These are phyloP conservation scores for Eidolon helvum DNA, from an alignment of 2,113 vertebrate species.

Conservation along the genomic window DNA sequence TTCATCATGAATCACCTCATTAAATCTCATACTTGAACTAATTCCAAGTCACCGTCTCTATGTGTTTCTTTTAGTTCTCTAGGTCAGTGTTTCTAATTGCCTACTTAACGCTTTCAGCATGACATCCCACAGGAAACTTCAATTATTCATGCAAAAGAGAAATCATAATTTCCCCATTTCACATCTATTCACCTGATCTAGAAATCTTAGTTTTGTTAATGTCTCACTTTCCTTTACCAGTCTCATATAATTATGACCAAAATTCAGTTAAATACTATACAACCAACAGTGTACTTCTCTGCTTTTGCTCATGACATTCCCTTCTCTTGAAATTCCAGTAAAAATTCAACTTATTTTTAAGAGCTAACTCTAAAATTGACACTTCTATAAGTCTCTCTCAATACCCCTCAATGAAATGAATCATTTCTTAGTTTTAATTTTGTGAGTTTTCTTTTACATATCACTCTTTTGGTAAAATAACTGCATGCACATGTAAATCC, in stretches of 20 bases:
- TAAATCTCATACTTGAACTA: neutral
- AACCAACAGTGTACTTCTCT: neutral
- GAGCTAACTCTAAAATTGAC: neutral
- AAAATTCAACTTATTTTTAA: slow-evolving; percentile 22
- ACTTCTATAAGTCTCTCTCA: neutral
- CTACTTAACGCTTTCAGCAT: neutral
- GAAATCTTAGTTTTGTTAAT: neutral
- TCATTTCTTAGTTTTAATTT: neutral
- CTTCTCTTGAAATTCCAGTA: neutral
- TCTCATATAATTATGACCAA: neutral
- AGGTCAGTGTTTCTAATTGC: neutral
- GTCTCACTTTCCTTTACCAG: neutral
- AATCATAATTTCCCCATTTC: neutral
- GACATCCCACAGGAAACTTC: neutral
- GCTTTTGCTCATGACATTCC: neutral
- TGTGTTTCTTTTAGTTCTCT: neutral
- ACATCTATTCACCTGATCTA: neutral
- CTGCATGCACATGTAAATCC: neutral
- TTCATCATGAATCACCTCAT: neutral
- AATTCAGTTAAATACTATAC: neutral
- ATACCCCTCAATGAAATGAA: neutral
- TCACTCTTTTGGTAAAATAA: neutral
- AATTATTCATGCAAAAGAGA: neutral
- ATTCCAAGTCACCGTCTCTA: neutral
- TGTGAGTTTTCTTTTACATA: neutral